Evolutionary conservation across 2,797 vertebrate species (phyloP).

Genomic region (Crocodylus rhombifer): DNA sequence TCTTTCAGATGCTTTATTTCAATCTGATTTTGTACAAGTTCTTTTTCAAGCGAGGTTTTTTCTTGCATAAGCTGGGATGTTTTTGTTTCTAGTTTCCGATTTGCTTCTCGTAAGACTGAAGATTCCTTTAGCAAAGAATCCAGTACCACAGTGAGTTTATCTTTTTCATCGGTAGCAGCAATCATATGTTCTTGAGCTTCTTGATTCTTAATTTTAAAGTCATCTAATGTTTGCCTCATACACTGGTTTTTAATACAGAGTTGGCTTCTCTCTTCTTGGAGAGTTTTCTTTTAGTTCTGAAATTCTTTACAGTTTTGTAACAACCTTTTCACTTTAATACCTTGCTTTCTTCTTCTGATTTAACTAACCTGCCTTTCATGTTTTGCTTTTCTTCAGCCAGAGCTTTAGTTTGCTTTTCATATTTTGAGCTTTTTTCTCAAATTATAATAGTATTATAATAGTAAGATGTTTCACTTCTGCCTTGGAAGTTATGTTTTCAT

Average conservation of each 20-base stretch:
- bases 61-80: constrained; percentile 47
- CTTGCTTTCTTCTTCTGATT: constrained; percentile 68
- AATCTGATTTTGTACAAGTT: constrained; percentile 49
- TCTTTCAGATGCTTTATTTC: constrained; percentile 63
- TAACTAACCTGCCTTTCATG: constrained; percentile 61
- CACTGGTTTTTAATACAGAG: constrained; percentile 71
- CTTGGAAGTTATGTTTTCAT: constrained; percentile 60
- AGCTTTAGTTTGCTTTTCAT: constrained; percentile 48
- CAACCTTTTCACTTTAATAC: constrained; percentile 67
- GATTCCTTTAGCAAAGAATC: constrained; percentile 49
- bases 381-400: constrained; percentile 71
- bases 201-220: constrained; percentile 64
- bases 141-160: constrained; percentile 36
- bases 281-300: constrained; percentile 65
- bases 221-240: constrained; percentile 45
- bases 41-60: constrained; percentile 47
- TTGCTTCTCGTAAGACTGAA: constrained; percentile 58
- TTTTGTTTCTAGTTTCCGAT: constrained; percentile 46
- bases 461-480: constrained; percentile 66
- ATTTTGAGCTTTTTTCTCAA: constrained; percentile 61
- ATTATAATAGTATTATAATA: constrained; percentile 28
- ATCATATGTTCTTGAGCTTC: constrained; percentile 55
- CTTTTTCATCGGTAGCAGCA: constrained; percentile 51
- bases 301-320: constrained; percentile 73
- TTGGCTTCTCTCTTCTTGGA: constrained; percentile 69